These are phyloP conservation scores for Andrena minutula DNA, from an alignment of 2,888 invertebrate genomes.

Conservation along the genomic window DNA sequence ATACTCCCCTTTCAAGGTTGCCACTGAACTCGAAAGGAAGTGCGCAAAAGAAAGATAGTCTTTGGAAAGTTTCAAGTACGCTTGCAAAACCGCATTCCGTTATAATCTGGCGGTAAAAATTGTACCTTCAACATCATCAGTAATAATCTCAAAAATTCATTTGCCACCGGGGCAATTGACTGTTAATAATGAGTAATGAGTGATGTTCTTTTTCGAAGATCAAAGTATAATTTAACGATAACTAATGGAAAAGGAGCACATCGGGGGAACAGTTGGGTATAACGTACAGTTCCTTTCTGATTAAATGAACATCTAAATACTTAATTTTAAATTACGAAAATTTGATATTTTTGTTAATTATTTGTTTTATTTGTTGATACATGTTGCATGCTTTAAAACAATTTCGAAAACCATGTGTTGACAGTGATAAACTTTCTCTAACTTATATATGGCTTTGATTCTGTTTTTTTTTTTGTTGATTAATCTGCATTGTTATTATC, in stretches of 20 bases:
- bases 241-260: constrained; percentile 14
- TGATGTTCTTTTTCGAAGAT: background rate
- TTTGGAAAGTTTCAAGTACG: background rate
- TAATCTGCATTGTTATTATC: too few species aligned
- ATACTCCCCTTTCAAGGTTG: background rate
- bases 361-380: too few species aligned
- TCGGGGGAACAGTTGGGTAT: too few species aligned
- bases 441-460: too few species aligned
- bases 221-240: background rate
- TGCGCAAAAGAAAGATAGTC: constrained; percentile 3
- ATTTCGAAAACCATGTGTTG: too few species aligned
- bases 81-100: constrained; percentile 15
- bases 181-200: constrained; percentile 3
- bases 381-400: too few species aligned
- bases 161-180: background rate
- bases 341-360: too few species aligned
- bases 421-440: too few species aligned
- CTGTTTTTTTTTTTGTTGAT: too few species aligned
- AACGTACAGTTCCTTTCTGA: too few species aligned
- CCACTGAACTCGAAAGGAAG: constrained; percentile 1
- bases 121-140: background rate
- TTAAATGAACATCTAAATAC: too few species aligned
- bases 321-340: too few species aligned
- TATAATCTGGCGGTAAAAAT: background rate
- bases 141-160: constrained; percentile 1